Base-by-base conservation (phyloP, 2,797 vertebrate species). In the Siniperca obscura region DNA sequence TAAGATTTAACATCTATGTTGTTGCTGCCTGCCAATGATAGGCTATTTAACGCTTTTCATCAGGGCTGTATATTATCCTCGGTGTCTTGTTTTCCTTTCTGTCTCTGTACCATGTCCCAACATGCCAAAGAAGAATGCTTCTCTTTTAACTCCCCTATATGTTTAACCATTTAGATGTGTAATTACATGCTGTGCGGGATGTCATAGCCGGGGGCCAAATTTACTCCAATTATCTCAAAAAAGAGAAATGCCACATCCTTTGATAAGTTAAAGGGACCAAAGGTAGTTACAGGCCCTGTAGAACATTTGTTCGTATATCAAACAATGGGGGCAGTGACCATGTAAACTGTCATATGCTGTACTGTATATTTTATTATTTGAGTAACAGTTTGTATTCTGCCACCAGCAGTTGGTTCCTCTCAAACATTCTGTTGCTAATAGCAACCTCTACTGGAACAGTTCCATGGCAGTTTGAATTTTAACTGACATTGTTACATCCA, bases 121-220 rank as follows among this genome's bases (percentile, higher is more conserved):
- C 93, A 12, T 92, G 93, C 81, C 85, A 82, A 42, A 17, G 22
- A 92, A 92, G 91, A 94, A 92, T 94, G 88, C 74, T 11, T 81
- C 55, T 86, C 82, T 87, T 89, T 89, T 68, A 85, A 64, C 82
- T 88, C 57, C 27, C 81, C 78, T 80, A 72, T 83, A 86, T 69
- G 65, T 83, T 90, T 89, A 86, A 83, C 78, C 78, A 89, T 90
- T 93, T 89, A 84, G 78, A 90, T 93, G 69, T 86, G 81, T 89
- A 93, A 93, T 92, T 91, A 86, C 77, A 88, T 55, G 60, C 48
- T 59, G 64, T 55, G 76, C 60, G 80, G 73, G 78, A 70, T 75
- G 67, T 65, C 42, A 14, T 55, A 85, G 86, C 88, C 50, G 11
- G 34, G 30, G 84, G 91, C 59, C 44, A 82, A 19, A 78, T 86